phyloP scores from a whole-genome alignment of 2,888 invertebrate genomes.

The Petrolisthes cinctipes region DNA sequence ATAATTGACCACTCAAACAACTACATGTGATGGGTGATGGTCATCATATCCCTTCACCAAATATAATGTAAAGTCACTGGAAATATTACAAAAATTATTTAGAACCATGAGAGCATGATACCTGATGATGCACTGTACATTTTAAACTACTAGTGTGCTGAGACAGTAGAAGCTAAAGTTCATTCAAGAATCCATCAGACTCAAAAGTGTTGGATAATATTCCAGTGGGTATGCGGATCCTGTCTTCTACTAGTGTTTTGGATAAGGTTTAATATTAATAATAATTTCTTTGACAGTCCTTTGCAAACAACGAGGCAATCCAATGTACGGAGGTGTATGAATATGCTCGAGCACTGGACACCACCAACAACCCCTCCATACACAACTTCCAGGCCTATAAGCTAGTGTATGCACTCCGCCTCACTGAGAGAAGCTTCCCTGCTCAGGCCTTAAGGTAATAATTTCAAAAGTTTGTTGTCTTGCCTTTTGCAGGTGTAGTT shows the following conservation, averaged over 20 bases:
- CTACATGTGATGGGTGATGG: too few species aligned
- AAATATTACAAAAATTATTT: too few species aligned
- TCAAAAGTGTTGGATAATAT: too few species aligned
- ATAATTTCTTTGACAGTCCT: constrained; percentile 45
- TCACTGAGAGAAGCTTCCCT: constrained; percentile 82
- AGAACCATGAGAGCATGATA: too few species aligned
- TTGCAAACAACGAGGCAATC: constrained; percentile 83
- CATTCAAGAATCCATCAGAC: too few species aligned
- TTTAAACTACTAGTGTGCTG: too few species aligned
- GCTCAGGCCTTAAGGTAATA: constrained; percentile 78
- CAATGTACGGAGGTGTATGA: constrained; percentile 83
- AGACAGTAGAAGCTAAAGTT: too few species aligned
- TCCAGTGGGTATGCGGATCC: too few species aligned
- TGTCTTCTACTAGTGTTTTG: background rate
- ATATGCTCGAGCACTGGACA: constrained; percentile 48
- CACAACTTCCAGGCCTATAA: constrained; percentile 74
- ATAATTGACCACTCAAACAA: too few species aligned
- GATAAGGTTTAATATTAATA: background rate
- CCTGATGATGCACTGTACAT: too few species aligned
- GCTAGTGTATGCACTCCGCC: constrained; percentile 82
- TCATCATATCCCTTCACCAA: too few species aligned
- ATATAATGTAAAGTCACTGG: too few species aligned
- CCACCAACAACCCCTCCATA: constrained; percentile 30
- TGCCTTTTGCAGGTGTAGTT: background rate
- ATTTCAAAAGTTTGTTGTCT: background rate